Base-by-base conservation (phyloP, 2,113 vertebrate genomes). In the Sorex fumeus region DNA sequence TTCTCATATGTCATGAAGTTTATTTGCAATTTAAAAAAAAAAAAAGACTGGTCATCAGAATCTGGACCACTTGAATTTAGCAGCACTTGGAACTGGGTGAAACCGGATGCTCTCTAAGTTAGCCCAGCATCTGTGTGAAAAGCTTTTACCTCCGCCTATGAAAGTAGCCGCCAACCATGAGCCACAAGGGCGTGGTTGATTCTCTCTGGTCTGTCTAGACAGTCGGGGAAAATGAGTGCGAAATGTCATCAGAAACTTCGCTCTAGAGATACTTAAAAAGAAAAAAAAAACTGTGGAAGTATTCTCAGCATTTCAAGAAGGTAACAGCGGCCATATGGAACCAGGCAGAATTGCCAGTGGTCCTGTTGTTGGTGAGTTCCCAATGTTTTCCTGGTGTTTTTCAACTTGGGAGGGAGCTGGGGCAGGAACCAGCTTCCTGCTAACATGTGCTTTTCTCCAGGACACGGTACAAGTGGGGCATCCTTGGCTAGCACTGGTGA, bases 1-100 rank as follows among this genome's bases (percentile, higher is more conserved):
- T 83, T 84, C 88, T 40, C 77, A 75, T 84, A 93, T 93, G 81
- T 66, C 57, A 95, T 12, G 10, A 92, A 53, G 23, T 6, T 18
- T 11, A 45, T 27, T 50, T 32, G 62, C 9, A 34, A 6, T 23
- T 40, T 47, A 27, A 43, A 7, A 64, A 60, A 27, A 43, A 7
- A 64, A 60, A 23, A 23, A 60, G 57, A 36, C 27, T 40, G 71
- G 23, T 70, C 30, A 69, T 57, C 2, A 45, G 57, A 74, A 62
- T 91, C 43, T 64, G 53, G 34, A 19, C 84, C 19, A 60, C 36
- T 19, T 9, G 21, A 45, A 34, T 43, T 30, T n/a, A 19, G 43
- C 74, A 86, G 43, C 76, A 84, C 8, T 7, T 53, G 53, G 66
- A 93, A 57, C 60, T 27, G 18, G 0, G 1, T 18, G 45, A 40